These are phyloP conservation scores for Tarsius wallacei DNA, from an alignment of 2,797 vertebrate genomes.

Conservation along the genomic window DNA sequence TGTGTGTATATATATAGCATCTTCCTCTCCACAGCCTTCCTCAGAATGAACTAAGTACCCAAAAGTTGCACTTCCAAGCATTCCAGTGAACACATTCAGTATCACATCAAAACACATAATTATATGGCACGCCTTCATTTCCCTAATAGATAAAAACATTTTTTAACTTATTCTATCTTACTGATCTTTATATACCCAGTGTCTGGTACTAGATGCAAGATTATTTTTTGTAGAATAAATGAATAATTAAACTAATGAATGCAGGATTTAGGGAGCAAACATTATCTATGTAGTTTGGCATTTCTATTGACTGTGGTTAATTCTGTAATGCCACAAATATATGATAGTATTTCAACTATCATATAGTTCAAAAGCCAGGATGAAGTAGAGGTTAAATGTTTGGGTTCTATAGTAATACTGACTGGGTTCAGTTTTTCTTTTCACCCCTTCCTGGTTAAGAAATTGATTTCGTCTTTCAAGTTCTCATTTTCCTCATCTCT, in stretches of 20 bases:
- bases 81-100: neutral
- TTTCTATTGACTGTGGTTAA: neutral
- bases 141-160: neutral
- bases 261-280: neutral
- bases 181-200: neutral
- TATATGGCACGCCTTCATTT: neutral
- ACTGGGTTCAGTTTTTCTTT: neutral
- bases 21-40: no score
- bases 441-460: neutral
- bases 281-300: neutral
- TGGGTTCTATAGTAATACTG: neutral
- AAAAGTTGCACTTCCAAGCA: neutral
- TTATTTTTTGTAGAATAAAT: neutral
- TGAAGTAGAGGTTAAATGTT: neutral
- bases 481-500: neutral
- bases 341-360: neutral
- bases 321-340: neutral
- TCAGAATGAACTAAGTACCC: neutral
- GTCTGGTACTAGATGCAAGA: neutral
- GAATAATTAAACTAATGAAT: constrained; percentile 14
- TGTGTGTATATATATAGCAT: no score
- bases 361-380: constrained; percentile 36
- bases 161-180: neutral
- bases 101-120: neutral
- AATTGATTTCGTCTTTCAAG: neutral